phyloP scores from a whole-genome alignment of 1,140 invertebrate species.

The Calephelis nemesis region DNA sequence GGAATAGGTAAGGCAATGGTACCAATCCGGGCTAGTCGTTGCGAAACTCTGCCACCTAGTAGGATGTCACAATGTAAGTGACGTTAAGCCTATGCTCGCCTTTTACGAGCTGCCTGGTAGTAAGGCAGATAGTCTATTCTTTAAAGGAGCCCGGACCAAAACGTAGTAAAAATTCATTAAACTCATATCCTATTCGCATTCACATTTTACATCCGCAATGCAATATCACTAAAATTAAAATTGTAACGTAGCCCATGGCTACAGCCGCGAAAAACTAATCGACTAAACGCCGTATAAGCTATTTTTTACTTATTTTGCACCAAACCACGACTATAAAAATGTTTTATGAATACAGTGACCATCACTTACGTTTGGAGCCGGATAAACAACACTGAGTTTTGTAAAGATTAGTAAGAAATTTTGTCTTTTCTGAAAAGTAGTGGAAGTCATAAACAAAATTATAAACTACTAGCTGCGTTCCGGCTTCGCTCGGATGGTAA shows the following conservation, averaged over 20 bases:
- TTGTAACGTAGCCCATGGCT: conserved; percentile 20
- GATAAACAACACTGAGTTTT: background rate
- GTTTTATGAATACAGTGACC: conserved; percentile 19
- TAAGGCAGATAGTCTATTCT: too few relatives aligned
- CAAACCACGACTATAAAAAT: conserved; percentile 25
- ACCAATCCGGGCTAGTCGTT: too few relatives aligned
- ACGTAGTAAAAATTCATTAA: background rate
- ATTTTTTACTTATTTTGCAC: conserved; percentile 21
- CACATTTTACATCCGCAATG: conserved; percentile 11
- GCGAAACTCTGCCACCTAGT: too few relatives aligned
- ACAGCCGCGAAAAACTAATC: conserved; percentile 25
- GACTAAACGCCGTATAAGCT: conserved; percentile 17
- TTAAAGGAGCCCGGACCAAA: too few relatives aligned
- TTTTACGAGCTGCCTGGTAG: background rate
- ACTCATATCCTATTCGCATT: conserved; percentile 10
- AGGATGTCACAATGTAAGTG: too few relatives aligned
- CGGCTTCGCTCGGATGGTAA: too few relatives aligned
- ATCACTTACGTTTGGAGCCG: background rate
- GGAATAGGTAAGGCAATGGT: too few relatives aligned
- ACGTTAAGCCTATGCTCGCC: too few relatives aligned
- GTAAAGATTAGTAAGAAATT: too few relatives aligned
- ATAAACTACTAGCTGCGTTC: too few relatives aligned
- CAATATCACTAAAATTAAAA: conserved; percentile 28
- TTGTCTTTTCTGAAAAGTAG: too few relatives aligned
- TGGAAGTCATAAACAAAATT: too few relatives aligned